Evolutionary conservation across 2,113 vertebrate genomes (phyloP).

Genomic region (Mus pahari): DNA sequence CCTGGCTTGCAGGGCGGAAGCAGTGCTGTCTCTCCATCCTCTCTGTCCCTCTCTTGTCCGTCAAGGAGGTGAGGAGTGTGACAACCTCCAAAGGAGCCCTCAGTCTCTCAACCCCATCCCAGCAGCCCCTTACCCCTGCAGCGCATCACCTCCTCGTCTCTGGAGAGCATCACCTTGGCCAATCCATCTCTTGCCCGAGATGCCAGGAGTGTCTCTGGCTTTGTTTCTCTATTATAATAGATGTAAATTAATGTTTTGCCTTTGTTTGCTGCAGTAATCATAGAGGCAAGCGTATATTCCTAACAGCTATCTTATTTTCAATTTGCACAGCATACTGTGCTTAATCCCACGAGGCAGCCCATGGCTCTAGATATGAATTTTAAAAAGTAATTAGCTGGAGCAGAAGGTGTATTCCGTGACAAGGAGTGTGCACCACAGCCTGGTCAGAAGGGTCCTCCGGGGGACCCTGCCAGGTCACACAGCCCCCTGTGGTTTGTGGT

Average conservation of each 20-base stretch:
- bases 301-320: slow-evolving; percentile 94
- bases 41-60: neutral
- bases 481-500: slow-evolving; percentile 77
- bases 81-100: rapidly evolving
- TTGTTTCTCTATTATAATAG: slow-evolving; percentile 85
- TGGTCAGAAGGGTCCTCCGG: slow-evolving; percentile 87
- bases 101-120: neutral
- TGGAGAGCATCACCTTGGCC: slow-evolving; percentile 80
- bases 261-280: slow-evolving; percentile 89
- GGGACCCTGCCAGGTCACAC: slow-evolving; percentile 84
- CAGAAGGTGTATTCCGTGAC: slow-evolving; percentile 83
- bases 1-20: no score
- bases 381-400: slow-evolving; percentile 92
- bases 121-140: neutral
- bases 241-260: slow-evolving; percentile 91
- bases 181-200: slow-evolving; percentile 78
- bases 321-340: slow-evolving; percentile 92
- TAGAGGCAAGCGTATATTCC: slow-evolving; percentile 87
- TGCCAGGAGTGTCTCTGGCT: slow-evolving; percentile 72
- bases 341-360: slow-evolving; percentile 90
- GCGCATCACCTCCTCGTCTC: neutral
- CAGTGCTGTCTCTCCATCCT: rapidly evolving
- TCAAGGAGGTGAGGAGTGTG: rapidly evolving
- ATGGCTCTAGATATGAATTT: slow-evolving; percentile 91
- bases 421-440: slow-evolving; percentile 80